Base-by-base conservation (phyloP, 2,797 vertebrate species). In the Gobio occitaniae region DNA sequence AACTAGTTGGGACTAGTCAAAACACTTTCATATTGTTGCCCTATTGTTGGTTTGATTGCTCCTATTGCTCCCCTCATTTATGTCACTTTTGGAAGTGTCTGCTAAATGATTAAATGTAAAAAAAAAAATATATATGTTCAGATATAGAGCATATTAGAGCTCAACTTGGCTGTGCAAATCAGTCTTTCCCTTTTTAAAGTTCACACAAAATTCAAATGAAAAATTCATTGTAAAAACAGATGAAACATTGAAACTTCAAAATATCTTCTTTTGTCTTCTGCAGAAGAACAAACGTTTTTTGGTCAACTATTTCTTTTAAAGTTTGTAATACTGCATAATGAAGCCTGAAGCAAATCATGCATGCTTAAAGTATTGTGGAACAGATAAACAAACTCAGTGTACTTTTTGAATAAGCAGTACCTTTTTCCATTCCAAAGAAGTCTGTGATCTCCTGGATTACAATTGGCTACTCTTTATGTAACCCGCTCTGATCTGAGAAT, bases 401-500 rank as follows among this genome's bases (percentile, higher is more conserved):
- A 13, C 54, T 48, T 68, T 13, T 61, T 54, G 74, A 77, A 59
- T 15, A 77, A 47, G n/a, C 56, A 32, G 77, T 44, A 19, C 16
- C 3, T 47, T 63, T 32, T 6, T 19, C 25, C 5, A 47, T 71
- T 83, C 25, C 13, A 50, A 38, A 36, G 25, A 63, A 32, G 54
- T n/a, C 7, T 25, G n/a, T 86, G 54, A 44, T 59, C 61, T 47
- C 54, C 9, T 72, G 25, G 25, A 65, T 83, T 52, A 10, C 4
- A 10, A 61, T 41, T 68, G 61, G 16, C 15, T 50, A 69, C 36
- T 77, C 19, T 78, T 86, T 61, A 87, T 78, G 78, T 74, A 82
- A 84, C 68, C 63, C 52, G 75, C 74, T 69, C 81, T 85, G 79
- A 83, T 56, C 86, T 79, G 54, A 79, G 68, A 63, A 72, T 38